Percentiles rank a stretch among this genome's conserved stretches.
phyloP scores from a whole-genome alignment of 2,888 invertebrate genomes.

The Plagodis dolabraria region DNA sequence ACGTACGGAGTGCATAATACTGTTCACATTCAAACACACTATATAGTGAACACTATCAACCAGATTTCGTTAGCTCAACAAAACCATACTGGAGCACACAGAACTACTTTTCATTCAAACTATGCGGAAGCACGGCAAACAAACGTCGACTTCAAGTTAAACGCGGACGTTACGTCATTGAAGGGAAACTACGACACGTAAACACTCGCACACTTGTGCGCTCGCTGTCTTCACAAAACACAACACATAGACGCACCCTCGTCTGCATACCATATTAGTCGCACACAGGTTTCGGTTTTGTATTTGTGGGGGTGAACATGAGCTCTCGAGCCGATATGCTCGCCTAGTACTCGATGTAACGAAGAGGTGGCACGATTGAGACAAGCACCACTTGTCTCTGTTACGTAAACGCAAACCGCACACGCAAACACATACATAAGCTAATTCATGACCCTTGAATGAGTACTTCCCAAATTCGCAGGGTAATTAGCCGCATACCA shows the following conservation, averaged over 20 bases:
- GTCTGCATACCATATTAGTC: conserved; percentile 39
- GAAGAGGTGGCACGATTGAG: conserved; percentile 66
- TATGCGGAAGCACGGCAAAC: conserved; percentile 63
- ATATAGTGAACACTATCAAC: conserved; percentile 50
- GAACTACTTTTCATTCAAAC: conserved; percentile 71
- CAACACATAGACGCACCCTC: conserved; percentile 40
- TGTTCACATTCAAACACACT: conserved; percentile 49
- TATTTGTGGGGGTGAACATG: conserved; percentile 50
- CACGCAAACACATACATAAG: conserved; percentile 51
- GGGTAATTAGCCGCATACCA: conserved; percentile 80
- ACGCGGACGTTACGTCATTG: conserved; percentile 61
- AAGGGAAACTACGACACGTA: conserved; percentile 53
- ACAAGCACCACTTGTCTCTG: conserved; percentile 60
- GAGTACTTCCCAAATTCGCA: conserved; percentile 78
- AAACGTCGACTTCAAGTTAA: conserved; percentile 61
- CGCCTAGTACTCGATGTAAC: conserved; percentile 74
- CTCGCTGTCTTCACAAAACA: conserved; percentile 35
- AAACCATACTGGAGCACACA: conserved; percentile 55
- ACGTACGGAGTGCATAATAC: conserved; percentile 53
- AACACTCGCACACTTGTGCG: conserved; percentile 44
- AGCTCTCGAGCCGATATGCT: conserved; percentile 54
- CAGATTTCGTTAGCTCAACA: conserved; percentile 64
- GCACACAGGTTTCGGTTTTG: conserved; percentile 44
- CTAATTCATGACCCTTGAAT: conserved; percentile 74
- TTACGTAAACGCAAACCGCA: conserved; percentile 63